Conservation (phyloP, 2,797 vertebrate genomes). For the Peromyscus melanophrys region DNA sequence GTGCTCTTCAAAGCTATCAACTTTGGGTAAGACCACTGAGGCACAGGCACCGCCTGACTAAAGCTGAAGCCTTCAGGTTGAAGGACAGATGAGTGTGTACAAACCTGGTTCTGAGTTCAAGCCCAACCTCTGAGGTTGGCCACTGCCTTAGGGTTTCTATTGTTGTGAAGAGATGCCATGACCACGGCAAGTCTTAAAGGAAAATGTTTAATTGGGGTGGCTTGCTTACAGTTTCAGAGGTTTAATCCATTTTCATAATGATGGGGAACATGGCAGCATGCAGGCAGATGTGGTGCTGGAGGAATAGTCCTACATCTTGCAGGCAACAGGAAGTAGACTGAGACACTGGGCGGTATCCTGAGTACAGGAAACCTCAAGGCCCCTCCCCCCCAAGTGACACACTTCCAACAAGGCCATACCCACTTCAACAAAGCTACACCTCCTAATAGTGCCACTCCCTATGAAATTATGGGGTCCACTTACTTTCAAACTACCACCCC, state of each 20-base stretch:
- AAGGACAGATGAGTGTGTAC: neutral
- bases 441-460: neutral
- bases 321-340: neutral
- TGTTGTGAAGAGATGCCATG: neutral
- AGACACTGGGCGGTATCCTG: neutral
- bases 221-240: neutral
- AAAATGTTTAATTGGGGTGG: neutral
- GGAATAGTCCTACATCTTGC: neutral
- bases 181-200: neutral
- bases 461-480: neutral
- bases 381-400: neutral
- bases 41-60: neutral
- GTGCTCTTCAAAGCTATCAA: neutral
- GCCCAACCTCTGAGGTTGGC: slow-evolving; percentile 16
- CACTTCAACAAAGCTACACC: neutral
- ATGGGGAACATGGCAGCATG: neutral
- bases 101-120: neutral
- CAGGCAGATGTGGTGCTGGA: neutral
- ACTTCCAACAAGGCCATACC: too few species aligned
- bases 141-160: neutral
- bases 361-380: neutral
- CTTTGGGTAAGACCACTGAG: neutral
- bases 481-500: neutral
- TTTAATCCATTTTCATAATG: neutral
- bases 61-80: slow-evolving; percentile 1